A percentile compares a stretch with the other conserved stretches of the same genome.
phyloP scores from a whole-genome alignment of 2,888 invertebrate species.

The Eupeodes latifasciatus region DNA sequence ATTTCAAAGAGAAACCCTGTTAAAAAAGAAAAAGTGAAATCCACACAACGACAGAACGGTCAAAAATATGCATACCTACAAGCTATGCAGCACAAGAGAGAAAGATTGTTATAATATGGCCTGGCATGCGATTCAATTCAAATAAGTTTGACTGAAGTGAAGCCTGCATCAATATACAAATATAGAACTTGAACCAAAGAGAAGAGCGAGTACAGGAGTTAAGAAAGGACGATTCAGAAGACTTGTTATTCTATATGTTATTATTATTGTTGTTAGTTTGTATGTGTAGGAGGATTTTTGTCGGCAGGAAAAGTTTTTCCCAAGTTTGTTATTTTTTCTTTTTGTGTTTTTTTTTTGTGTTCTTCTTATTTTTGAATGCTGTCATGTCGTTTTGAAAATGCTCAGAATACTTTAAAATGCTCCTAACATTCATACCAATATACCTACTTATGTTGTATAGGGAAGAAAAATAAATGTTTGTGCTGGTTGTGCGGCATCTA shows the following conservation, averaged over 20 bases:
- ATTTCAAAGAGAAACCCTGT: too few species aligned
- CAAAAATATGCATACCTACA: conserved; percentile 32
- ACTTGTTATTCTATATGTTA: background rate
- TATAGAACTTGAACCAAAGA: too few species aligned
- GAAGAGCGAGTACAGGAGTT: background rate
- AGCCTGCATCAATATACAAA: background rate
- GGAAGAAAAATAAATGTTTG: too few species aligned
- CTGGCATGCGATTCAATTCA: conserved; percentile 14
- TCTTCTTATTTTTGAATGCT: conserved; percentile 55
- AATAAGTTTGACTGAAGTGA: background rate
- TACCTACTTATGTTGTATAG: too few species aligned
- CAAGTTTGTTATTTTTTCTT: conserved; percentile 65
- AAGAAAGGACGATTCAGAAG: background rate
- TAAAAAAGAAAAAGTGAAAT: too few species aligned
- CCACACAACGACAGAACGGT: conserved; percentile 35
- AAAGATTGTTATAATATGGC: conserved; percentile 45
- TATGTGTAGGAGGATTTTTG: conserved; percentile 20
- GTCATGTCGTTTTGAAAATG: conserved; percentile 67
- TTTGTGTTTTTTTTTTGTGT: background rate
- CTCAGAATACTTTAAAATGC: conserved; percentile 65
- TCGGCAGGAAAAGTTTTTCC: conserved; percentile 62
- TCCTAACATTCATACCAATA: conserved; percentile 53
- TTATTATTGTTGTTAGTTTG: background rate
- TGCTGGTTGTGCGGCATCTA: background rate
- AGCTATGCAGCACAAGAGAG: background rate